A percentile compares a stretch with the other conserved stretches of the same genome.
phyloP scores from a whole-genome alignment of 2,797 vertebrate species.

The Schizothorax lantsangensis region DNA sequence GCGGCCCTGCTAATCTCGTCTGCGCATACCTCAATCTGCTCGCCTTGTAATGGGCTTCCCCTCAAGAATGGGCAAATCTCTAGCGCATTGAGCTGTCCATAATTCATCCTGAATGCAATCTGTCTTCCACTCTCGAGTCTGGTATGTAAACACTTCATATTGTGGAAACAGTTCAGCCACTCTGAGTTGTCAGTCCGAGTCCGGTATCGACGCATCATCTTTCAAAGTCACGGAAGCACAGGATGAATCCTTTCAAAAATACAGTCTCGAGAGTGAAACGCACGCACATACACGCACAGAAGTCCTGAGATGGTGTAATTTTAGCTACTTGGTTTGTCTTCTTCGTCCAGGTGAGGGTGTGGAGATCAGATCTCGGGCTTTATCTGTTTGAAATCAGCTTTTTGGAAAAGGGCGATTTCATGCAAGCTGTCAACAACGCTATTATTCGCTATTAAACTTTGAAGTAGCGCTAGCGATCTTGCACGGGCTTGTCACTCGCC shows the following conservation, averaged over 20 bases:
- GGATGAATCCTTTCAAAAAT: conserved; percentile 69
- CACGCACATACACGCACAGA: conserved; percentile 36
- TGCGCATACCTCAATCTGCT: conserved; percentile 73
- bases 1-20: conserved; percentile 68
- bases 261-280: conserved; percentile 48
- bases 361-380: conserved; percentile 64
- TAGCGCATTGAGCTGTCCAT: conserved; percentile 77
- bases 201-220: conserved; percentile 65
- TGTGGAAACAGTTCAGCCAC: conserved; percentile 64
- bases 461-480: conserved; percentile 72
- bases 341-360: conserved; percentile 66
- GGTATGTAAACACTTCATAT: conserved; percentile 73
- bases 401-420: conserved; percentile 66
- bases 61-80: conserved; percentile 71
- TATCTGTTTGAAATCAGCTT: conserved; percentile 72
- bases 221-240: conserved; percentile 65
- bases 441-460: conserved; percentile 78
- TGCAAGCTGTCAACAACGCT: conserved; percentile 72
- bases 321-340: conserved; percentile 65
- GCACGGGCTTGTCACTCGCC: conserved; percentile 53
- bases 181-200: conserved; percentile 65
- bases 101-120: conserved; percentile 76
- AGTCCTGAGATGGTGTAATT: conserved; percentile 61
- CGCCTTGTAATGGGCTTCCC: conserved; percentile 74
- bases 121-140: conserved; percentile 68